Conservation (phyloP, 2,797 vertebrate genomes). For the Phyllotis vaccarum region DNA sequence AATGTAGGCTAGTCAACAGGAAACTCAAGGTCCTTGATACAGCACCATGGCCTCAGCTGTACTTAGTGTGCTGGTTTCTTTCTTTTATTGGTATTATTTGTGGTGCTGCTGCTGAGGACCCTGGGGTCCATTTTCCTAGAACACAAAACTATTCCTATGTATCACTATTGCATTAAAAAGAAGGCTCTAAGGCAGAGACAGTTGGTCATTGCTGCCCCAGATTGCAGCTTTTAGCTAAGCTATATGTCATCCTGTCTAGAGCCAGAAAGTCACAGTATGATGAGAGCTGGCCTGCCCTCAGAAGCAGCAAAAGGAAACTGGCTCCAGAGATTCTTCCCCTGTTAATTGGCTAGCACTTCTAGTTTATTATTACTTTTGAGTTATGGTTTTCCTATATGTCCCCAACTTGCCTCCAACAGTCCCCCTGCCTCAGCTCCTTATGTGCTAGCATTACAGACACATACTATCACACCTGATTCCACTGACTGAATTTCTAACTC, state of each 20-base stretch:
- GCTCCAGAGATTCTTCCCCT: background rate
- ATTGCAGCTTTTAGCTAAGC: conserved; percentile 14
- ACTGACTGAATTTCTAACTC: conserved; percentile 51
- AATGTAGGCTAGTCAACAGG: conserved; percentile 86
- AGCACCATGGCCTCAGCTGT: conserved; percentile 78
- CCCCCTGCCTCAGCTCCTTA: background rate
- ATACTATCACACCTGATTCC: background rate
- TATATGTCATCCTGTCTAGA: conserved; percentile 64
- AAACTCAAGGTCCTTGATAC: conserved; percentile 81
- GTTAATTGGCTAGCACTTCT: background rate
- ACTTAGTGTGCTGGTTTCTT: conserved; percentile 71
- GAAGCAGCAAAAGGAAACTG: conserved; percentile 68
- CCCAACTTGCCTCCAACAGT: background rate
- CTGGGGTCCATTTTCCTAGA: background rate
- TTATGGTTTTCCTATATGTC: background rate
- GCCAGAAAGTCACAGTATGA: conserved; percentile 76
- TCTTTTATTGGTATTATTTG: conserved; percentile 76
- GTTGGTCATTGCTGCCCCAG: background rate
- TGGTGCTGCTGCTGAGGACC: background rate
- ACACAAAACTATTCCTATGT: background rate
- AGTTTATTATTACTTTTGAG: background rate
- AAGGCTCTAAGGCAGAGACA: conserved; percentile 28
- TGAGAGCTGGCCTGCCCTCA: conserved; percentile 75
- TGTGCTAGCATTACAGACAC: background rate
- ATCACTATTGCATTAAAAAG: background rate